A percentile compares a stretch with the other conserved stretches of the same genome.
phyloP scores from a whole-genome alignment of 2,113 vertebrate species.

The Dromiciops gliroides region DNA sequence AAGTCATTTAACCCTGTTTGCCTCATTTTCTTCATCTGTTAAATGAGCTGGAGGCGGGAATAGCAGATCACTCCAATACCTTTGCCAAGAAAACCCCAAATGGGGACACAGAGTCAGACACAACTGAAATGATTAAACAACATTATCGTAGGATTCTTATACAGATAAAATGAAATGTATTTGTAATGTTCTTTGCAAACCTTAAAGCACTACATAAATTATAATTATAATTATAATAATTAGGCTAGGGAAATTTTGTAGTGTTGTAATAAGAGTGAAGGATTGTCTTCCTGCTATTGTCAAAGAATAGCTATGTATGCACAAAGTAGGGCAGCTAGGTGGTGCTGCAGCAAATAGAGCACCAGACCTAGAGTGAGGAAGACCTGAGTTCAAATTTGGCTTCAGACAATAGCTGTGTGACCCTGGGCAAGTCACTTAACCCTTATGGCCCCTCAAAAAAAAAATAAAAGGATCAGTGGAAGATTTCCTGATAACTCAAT shows the following conservation, averaged over 20 bases:
- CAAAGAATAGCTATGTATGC: background rate
- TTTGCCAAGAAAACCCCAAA: background rate
- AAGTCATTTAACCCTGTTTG: background rate
- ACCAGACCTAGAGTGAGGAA: too few relatives aligned
- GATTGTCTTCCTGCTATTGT: background rate
- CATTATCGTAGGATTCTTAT: too few relatives aligned
- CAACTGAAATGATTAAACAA: background rate
- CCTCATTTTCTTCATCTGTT: background rate
- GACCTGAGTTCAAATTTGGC: too few relatives aligned
- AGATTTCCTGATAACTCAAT: background rate
- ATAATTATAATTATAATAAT: too few relatives aligned
- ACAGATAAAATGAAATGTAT: background rate
- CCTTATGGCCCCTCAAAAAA: too few relatives aligned
- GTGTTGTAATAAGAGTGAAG: background rate
- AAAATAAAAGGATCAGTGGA: background rate
- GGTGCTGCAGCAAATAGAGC: too few relatives aligned
- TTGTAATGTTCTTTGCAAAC: too few relatives aligned
- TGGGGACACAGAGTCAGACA: background rate
- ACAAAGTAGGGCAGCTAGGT: background rate
- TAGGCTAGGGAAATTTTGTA: background rate
- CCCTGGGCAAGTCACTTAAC: too few relatives aligned
- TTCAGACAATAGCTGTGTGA: too few relatives aligned
- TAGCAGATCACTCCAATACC: background rate
- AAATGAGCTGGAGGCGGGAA: background rate
- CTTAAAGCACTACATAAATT: too few relatives aligned